Conservation (phyloP, 1,140 invertebrate species). For the Agrypnia vestita region DNA sequence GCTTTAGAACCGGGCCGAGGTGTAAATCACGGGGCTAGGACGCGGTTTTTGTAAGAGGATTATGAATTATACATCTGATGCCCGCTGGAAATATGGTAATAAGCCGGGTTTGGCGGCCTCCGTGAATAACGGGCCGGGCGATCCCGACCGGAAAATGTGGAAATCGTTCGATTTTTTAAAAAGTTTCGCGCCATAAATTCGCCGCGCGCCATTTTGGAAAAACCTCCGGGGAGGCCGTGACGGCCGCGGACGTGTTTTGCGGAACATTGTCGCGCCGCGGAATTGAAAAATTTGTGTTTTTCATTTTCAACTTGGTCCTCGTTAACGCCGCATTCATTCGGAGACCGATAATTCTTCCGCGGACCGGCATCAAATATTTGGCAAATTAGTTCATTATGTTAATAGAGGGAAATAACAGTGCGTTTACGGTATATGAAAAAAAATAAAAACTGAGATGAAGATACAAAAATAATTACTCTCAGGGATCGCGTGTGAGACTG, state of each 20-base stretch:
- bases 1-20: conserved; percentile 32
- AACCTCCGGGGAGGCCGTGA: background rate
- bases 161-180: conserved; percentile 37
- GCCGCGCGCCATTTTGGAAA: conserved; percentile 9
- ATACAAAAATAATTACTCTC: no score
- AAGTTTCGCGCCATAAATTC: conserved; percentile 5
- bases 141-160: background rate
- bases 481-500: no score
- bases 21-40: conserved; percentile 54
- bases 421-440: no score
- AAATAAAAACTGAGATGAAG: no score
- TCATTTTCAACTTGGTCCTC: background rate
- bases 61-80: conserved; percentile 59
- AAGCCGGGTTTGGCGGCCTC: conserved; percentile 29
- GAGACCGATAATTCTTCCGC: no score
- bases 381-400: no score
- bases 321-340: no score
- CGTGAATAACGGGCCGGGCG: conserved; percentile 10
- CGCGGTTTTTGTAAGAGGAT: conserved; percentile 60
- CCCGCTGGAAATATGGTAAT: conserved; percentile 60
- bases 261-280: background rate
- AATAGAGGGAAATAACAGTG: no score
- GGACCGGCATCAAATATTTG: no score
- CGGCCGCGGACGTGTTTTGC: conserved; percentile 14
- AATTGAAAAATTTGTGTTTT: conserved; percentile 13